Conservation (phyloP, 1,140 invertebrate species). For the Periplaneta americana region DNA sequence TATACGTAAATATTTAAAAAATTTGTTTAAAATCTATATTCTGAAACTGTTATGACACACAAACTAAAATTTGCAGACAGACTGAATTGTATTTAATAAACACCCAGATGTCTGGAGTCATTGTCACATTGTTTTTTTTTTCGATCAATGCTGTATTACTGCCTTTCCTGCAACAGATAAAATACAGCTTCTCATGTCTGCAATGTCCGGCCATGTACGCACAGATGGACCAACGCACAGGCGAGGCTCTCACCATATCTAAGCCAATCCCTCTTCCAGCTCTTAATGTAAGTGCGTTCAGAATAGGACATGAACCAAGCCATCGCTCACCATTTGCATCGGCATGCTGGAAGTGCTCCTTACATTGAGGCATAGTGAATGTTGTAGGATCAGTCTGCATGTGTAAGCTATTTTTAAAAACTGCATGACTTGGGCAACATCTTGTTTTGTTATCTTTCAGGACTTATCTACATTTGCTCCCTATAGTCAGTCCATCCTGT, state of each 20-base stretch:
- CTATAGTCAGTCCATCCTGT: neutral
- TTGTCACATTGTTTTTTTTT: too few relatives aligned
- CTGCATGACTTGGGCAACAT: neutral
- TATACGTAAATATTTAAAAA: too few relatives aligned
- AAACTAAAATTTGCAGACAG: too few relatives aligned
- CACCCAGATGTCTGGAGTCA: too few relatives aligned
- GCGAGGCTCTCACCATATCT: conserved; percentile 44
- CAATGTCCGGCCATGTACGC: conserved; percentile 53
- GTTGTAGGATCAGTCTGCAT: neutral
- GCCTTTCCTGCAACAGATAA: conserved; percentile 44
- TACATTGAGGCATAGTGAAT: too few relatives aligned
- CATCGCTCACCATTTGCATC: neutral
- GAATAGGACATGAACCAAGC: neutral
- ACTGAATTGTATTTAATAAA: too few relatives aligned
- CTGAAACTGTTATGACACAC: too few relatives aligned
- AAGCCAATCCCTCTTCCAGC: conserved; percentile 60
- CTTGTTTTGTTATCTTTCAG: neutral
- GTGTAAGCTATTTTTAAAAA: neutral
- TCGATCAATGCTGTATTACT: neutral
- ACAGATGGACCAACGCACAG: conserved; percentile 51
- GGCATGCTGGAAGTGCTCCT: neutral
- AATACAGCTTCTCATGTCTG: conserved; percentile 64
- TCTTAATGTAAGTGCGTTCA: conserved; percentile 55
- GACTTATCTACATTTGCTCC: neutral
- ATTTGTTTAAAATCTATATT: too few relatives aligned